These are phyloP conservation scores for Phrynocephalus forsythii DNA, from an alignment of 2,797 vertebrate genomes.

Conservation along the genomic window DNA sequence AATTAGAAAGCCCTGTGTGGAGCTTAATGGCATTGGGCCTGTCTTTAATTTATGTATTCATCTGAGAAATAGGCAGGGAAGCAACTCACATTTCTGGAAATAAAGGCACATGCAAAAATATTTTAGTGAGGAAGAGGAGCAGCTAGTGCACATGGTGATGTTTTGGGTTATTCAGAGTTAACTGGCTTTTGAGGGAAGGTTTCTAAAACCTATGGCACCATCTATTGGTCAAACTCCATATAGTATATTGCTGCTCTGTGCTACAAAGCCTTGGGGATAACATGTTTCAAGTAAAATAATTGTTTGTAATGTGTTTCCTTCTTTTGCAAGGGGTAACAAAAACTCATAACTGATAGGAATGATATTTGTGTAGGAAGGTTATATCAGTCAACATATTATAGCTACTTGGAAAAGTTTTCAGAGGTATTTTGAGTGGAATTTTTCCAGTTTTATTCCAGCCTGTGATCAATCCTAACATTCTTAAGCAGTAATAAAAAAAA, in stretches of 20 bases:
- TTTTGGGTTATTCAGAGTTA: background rate
- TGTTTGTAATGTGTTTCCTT: background rate
- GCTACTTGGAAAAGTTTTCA: background rate
- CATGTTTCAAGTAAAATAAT: background rate
- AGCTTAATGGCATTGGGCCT: background rate
- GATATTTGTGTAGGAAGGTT: background rate
- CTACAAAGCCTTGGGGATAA: background rate
- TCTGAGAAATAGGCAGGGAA: background rate
- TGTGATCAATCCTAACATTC: background rate
- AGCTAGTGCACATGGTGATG: background rate
- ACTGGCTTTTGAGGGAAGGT: conserved; percentile 10
- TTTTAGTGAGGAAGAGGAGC: background rate
- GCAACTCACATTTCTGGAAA: background rate
- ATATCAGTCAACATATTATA: background rate
- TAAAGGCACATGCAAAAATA: background rate
- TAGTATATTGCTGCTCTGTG: background rate
- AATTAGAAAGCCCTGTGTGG: background rate
- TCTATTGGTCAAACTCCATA: conserved; percentile 27
- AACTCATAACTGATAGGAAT: background rate
- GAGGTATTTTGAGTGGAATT: background rate
- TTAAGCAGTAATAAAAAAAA: background rate
- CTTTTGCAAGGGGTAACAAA: background rate
- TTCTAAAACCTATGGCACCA: conserved; percentile 33
- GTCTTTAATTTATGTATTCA: background rate
- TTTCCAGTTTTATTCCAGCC: background rate